Percentiles rank a stretch among this genome's conserved stretches.
These are phyloP conservation scores for Okamejei kenojei DNA, from an alignment of 2,797 vertebrate species.

Conservation along the genomic window DNA sequence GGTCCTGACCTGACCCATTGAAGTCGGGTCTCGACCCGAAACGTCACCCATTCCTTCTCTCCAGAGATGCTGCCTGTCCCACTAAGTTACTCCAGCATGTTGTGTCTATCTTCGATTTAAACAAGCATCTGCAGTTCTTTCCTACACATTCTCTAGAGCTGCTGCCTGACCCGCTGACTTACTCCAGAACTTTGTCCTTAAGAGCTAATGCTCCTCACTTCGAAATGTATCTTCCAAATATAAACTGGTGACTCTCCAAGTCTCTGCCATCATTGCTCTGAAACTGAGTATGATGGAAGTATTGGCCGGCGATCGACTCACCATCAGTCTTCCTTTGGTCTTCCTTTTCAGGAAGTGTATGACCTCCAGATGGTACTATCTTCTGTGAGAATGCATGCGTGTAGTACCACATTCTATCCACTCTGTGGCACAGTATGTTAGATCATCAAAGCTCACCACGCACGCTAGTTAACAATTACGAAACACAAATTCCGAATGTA, in stretches of 20 bases:
- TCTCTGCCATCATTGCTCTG: not conserved
- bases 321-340: not conserved
- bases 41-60: too few relatives aligned
- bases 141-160: too few relatives aligned
- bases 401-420: conserved; percentile 15
- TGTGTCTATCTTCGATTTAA: too few relatives aligned
- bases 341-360: conserved; percentile 12
- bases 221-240: not conserved
- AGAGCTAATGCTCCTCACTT: not conserved
- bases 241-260: not conserved
- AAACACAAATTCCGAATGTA: not conserved
- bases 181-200: not conserved
- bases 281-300: not conserved
- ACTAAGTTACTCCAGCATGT: too few relatives aligned
- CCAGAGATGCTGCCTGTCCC: too few relatives aligned
- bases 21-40: too few relatives aligned
- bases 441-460: not conserved
- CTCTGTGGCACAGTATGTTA: conserved; percentile 27
- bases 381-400: not conserved
- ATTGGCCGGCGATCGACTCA: not conserved
- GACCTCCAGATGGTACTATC: not conserved
- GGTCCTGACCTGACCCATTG: too few relatives aligned
- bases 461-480: not conserved
- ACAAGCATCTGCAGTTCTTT: too few relatives aligned
- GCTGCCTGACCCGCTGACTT: not conserved